Percentiles rank a stretch among this genome's conserved stretches.
Evolutionary conservation across 2,797 vertebrate genomes (phyloP).

Genomic region (Peromyscus aztecus): DNA sequence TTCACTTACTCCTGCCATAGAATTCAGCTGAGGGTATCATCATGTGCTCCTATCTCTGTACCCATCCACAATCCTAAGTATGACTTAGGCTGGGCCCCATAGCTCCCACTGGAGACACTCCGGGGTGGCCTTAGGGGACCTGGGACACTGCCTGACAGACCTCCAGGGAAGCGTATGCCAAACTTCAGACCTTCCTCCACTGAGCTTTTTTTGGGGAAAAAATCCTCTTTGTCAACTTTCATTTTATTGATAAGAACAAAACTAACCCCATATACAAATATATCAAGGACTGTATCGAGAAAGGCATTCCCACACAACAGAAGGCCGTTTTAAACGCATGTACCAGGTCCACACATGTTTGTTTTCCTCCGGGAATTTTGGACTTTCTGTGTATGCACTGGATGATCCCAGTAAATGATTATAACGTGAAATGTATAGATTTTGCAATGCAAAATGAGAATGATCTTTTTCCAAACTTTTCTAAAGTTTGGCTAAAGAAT

Average conservation of each 20-base stretch:
- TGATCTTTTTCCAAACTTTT: not conserved
- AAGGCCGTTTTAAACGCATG: not conserved
- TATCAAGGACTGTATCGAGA: not conserved
- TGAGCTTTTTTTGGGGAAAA: not conserved
- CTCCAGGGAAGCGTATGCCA: not conserved
- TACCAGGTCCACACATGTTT: not conserved
- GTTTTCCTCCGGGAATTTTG: not conserved
- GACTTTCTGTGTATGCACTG: not conserved
- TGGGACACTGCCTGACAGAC: not conserved
- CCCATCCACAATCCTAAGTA: not conserved
- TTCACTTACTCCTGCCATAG: not conserved
- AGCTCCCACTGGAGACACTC: not conserved
- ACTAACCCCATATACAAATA: not conserved
- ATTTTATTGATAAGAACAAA: constrained; percentile 31
- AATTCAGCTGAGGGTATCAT: not conserved
- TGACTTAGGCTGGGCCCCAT: not conserved
- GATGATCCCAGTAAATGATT: not conserved
- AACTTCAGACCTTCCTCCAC: not conserved
- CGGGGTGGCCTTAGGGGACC: not conserved
- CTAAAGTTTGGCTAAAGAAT: constrained; percentile 9
- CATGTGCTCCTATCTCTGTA: not conserved
- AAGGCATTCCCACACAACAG: not conserved
- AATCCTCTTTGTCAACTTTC: not conserved
- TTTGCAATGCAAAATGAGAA: constrained; percentile 27
- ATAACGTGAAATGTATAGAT: not conserved